Base-by-base conservation (phyloP, 2,113 vertebrate species). In the Patagioenas fasciata region DNA sequence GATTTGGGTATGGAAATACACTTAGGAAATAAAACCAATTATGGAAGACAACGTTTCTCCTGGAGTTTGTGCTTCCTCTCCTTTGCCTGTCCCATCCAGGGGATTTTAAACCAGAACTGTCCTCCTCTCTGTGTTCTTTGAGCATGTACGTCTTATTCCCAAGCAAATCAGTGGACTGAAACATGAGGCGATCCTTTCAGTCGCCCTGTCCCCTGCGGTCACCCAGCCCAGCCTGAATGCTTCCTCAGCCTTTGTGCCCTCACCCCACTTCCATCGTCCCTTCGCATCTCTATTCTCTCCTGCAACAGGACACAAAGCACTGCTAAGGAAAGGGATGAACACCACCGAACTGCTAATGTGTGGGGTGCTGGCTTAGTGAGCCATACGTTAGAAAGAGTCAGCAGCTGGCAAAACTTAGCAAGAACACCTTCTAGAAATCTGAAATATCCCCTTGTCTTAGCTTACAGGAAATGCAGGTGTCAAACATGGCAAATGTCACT, bases 331-430 rank as follows among this genome's bases (percentile, higher is more conserved):
- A 80, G 36, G 42, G 11, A 26, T 40, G 40, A 40, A 56, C 0
- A 1, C 13, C 4, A 2, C 28, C 36, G 3, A 0, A 56, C 20
- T 31, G 54, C 4, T 23, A 21, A 28, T 1, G 11, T 17, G 26
- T n/a, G 23, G 34, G 32, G 48, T 21, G 32, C 25, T 4, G 3
- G 3, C 18, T 36, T 29, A 50, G 31, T 9, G 18, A 79, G 9
- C 32, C 19, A 42, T 5, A 20, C 51, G 15, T 15, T 56, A 60
- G 19, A 38, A 54, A 50, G 26, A 12, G 20, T 60, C 23, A 15
- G 57, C 13, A 80, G 6, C 2, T 10, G 34, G 12, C 26, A 57
- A 6, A 64, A 78, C n/a, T 26, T 34, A 50, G 6, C 16, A 84
- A 84, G 74, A 47, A 1, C 7, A 70, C 32, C 19, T 72, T n/a